Evolutionary conservation across 2,888 invertebrate genomes (phyloP), one percentile per base, ranked within the genome.

Genomic region (Pseudanteris insignis): DNA sequence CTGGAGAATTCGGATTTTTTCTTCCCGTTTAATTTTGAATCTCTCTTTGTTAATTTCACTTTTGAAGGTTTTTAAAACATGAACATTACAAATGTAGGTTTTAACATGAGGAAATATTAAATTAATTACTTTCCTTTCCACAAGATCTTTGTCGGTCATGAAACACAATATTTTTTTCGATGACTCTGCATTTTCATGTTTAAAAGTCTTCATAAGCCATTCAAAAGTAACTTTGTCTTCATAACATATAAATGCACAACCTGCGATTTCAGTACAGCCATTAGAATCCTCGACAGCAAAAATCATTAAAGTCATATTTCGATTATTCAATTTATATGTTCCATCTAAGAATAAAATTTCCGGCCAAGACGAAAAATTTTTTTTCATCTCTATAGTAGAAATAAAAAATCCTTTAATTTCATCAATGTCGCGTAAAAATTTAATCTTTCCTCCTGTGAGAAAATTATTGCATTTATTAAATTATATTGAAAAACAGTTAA

Each of bases 21-120:
- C 26, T 26, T 26, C 8, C 8, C 4, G n/a, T n/a, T 4, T 26
- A n/a, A 26, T n/a, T 26, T 26, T 4, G 26, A 26, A 26, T 26
- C 8, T 26, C 2, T 26, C 26, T 2, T 26, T 26, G n/a, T n/a
- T 26, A 26, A 18, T 18, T 18, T 18, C 18, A 2, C 5, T 26
- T 26, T n/a, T 26, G 8, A 26, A 26, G 8, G 26, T 26, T n/a
- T 26, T 26, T 26, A 6, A 26, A n/a, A 26, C 26, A n/a, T 26
- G 6, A 26, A 26, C 3, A 26, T 26, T 26, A n/a, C 26, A 26
- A 26, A 26, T 26, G 9, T 26, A 26, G 3, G 26, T 26, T 26
- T 26, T 26, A n/a, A 26, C 26, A n/a, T 26, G 26, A n/a, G 26
- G 26, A n/a, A 26, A 26, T 6, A 26, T n/a, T 26, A 6, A n/a